Evolutionary conservation across 2,888 invertebrate species (phyloP).

Genomic region (Hyposoter didymator): DNA sequence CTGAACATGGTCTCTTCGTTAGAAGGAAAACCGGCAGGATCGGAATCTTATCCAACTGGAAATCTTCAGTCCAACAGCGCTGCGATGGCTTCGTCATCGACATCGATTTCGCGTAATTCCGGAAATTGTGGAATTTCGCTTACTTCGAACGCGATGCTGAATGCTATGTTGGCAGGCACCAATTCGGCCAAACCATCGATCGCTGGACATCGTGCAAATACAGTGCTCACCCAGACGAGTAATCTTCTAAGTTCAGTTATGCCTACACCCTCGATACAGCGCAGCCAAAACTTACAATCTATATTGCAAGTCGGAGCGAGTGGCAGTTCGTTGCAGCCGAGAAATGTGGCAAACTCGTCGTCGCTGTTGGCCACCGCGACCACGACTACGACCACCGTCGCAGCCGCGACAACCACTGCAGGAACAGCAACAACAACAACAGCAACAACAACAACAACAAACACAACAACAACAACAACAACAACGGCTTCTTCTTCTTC

Average conservation of each 20-base stretch:
- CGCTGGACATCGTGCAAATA: constrained; percentile 77
- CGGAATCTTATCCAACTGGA: constrained; percentile 82
- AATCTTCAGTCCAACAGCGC: constrained; percentile 79
- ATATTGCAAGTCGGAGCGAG: constrained; percentile 78
- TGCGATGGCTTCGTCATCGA: constrained; percentile 66
- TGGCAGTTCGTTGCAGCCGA: constrained; percentile 66
- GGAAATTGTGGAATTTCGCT: constrained; percentile 77
- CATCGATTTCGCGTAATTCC: constrained; percentile 35
- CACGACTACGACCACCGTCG: constrained; percentile 24
- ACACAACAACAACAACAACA: constrained; percentile 10
- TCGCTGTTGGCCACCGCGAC: constrained; percentile 16
- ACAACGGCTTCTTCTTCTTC: not conserved
- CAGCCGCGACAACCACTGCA: not conserved
- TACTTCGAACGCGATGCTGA: constrained; percentile 82
- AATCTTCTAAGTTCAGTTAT: constrained; percentile 79
- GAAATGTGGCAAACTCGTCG: constrained; percentile 67
- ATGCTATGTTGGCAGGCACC: constrained; percentile 82
- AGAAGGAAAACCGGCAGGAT: constrained; percentile 80
- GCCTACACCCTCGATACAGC: constrained; percentile 77
- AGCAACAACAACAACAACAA: not conserved
- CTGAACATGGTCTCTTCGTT: constrained; percentile 79
- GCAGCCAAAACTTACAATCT: constrained; percentile 78
- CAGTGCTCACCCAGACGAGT: constrained; percentile 79
- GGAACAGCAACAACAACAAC: constrained; percentile 51
- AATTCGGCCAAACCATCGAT: constrained; percentile 79